phyloP scores from a whole-genome alignment of 2,113 vertebrate species.

The Steatornis caripensis region DNA sequence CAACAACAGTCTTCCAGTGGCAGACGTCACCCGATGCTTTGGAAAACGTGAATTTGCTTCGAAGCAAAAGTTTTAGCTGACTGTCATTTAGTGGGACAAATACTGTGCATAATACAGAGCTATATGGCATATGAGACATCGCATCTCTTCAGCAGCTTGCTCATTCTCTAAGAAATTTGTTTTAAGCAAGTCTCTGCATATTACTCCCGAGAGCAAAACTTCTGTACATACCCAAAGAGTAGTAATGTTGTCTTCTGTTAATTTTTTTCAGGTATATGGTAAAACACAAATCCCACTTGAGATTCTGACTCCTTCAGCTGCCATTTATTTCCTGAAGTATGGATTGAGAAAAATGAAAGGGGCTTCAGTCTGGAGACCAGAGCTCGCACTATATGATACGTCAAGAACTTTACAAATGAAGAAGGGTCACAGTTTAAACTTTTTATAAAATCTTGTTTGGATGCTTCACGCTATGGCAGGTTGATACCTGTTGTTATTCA shows the following conservation, averaged over 20 bases:
- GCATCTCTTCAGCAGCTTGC: background rate
- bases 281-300: constrained; percentile 98
- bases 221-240: background rate
- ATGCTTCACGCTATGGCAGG: constrained; percentile 70
- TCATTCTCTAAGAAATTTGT: background rate
- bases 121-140: background rate
- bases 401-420: constrained; percentile 71
- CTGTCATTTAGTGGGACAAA: background rate
- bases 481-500: constrained; percentile 67
- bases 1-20: background rate
- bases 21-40: background rate
- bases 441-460: constrained; percentile 73
- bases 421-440: constrained; percentile 67
- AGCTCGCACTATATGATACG: constrained; percentile 59
- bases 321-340: constrained; percentile 68
- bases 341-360: constrained; percentile 69
- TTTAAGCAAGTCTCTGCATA: background rate
- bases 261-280: constrained; percentile 90
- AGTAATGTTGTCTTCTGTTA: background rate
- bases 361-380: constrained; percentile 64
- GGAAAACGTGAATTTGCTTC: background rate
- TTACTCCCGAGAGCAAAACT: background rate
- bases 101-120: background rate
- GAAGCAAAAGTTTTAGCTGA: background rate
- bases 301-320: constrained; percentile 83